These are phyloP conservation scores for Chaetodon trifascialis DNA, from an alignment of 2,113 vertebrate genomes.

Conservation along the genomic window DNA sequence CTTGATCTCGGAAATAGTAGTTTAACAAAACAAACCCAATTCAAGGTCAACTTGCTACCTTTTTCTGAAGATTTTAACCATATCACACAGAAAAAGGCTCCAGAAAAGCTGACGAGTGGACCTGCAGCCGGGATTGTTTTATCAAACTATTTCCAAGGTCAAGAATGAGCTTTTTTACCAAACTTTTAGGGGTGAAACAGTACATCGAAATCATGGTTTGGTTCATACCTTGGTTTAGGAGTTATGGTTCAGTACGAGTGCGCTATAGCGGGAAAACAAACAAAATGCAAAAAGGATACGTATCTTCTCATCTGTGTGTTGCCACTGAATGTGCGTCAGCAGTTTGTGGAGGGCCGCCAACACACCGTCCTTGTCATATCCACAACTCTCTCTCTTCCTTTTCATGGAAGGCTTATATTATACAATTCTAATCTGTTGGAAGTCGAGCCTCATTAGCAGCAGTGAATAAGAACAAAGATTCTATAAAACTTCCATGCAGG, in stretches of 20 bases:
- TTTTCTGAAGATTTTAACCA: neutral
- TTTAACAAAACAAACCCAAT: neutral
- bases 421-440: conserved; percentile 21
- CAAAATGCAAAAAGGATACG: too few species aligned
- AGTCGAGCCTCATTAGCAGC: neutral
- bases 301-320: too few species aligned
- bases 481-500: neutral
- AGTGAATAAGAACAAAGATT: neutral
- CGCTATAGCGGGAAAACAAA: too few species aligned
- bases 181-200: too few species aligned
- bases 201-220: too few species aligned
- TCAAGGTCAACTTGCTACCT: neutral
- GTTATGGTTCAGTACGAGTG: too few species aligned
- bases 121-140: neutral
- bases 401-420: conserved; percentile 5
- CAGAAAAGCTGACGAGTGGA: neutral
- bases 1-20: neutral
- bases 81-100: neutral
- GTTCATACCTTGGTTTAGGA: too few species aligned
- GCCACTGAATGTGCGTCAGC: too few species aligned
- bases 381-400: neutral
- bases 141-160: neutral
- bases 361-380: neutral
- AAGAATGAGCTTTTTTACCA: neutral
- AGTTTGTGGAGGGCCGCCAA: too few species aligned